These are phyloP conservation scores for Rhynchonycteris naso DNA, from an alignment of 2,797 vertebrate species.

Conservation along the genomic window DNA sequence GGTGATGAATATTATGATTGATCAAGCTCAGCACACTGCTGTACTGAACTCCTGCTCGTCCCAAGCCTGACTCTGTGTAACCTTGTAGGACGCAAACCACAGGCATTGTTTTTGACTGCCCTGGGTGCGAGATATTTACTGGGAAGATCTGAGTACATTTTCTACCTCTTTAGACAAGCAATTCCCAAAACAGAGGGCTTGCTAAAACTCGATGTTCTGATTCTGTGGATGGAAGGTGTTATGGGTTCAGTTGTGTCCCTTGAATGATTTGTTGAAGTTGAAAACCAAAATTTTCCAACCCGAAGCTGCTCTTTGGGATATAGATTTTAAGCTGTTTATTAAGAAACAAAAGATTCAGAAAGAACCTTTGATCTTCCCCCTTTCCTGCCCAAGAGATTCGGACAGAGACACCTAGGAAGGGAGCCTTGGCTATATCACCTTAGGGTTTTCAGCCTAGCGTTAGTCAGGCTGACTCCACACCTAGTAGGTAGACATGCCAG, in stretches of 20 bases:
- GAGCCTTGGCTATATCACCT: not conserved
- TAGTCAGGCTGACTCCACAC: not conserved
- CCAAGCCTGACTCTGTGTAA: not conserved
- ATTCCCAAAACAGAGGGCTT: not conserved
- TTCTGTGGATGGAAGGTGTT: not conserved
- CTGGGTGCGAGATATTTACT: rapidly evolving
- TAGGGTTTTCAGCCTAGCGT: not conserved
- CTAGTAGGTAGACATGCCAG: not conserved
- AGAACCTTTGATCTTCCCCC: not conserved
- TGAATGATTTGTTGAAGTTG: not conserved
- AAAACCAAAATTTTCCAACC: not conserved
- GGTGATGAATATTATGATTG: not conserved
- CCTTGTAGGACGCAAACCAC: not conserved
- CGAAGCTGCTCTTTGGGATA: not conserved
- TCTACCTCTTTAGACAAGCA: not conserved
- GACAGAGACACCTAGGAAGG: not conserved
- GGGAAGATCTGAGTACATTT: not conserved
- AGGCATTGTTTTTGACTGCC: not conserved
- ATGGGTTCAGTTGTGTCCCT: not conserved
- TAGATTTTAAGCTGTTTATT: not conserved
- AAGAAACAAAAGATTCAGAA: not conserved
- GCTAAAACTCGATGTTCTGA: not conserved
- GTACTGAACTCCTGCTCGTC: not conserved
- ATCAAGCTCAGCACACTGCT: not conserved
- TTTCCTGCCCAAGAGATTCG: not conserved